Evolutionary conservation across 35 echinoderm and acorn worm species (phyloP).

Genomic region (Heliocidaris tuberculata): DNA sequence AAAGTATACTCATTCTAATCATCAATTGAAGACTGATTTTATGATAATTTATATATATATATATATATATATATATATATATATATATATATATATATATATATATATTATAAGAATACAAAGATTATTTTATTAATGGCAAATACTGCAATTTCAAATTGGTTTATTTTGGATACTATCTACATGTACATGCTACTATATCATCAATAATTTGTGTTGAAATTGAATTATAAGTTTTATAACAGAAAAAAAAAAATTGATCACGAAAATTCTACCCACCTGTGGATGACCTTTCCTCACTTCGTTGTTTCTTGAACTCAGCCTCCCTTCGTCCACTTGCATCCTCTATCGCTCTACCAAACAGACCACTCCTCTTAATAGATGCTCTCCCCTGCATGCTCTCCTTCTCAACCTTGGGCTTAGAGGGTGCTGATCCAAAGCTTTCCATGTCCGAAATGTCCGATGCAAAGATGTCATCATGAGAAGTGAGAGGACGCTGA

Average conservation of each 20-base stretch:
- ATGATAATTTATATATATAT: too few relatives aligned
- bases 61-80: too few relatives aligned
- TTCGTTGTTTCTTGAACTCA: constrained; percentile 9
- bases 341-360: constrained; percentile 59
- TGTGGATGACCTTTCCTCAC: neutral
- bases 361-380: constrained; percentile 49
- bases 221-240: too few relatives aligned
- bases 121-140: too few relatives aligned
- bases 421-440: constrained; percentile 49
- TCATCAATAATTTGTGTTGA: neutral
- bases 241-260: too few relatives aligned
- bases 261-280: neutral
- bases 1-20: too few relatives aligned
- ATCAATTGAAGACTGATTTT: too few relatives aligned
- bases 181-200: neutral
- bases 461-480: constrained; percentile 40
- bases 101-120: too few relatives aligned
- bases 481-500: constrained; percentile 28
- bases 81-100: too few relatives aligned
- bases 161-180: too few relatives aligned
- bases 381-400: constrained; percentile 17
- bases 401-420: constrained; percentile 33
- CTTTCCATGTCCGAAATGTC: constrained; percentile 72
- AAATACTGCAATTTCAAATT: too few relatives aligned
- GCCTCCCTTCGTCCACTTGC: constrained; percentile 10